Evolutionary conservation across 2,888 invertebrate species (phyloP), one percentile per base, ranked within the genome.

Genomic region (Teleogryllus oceanicus): DNA sequence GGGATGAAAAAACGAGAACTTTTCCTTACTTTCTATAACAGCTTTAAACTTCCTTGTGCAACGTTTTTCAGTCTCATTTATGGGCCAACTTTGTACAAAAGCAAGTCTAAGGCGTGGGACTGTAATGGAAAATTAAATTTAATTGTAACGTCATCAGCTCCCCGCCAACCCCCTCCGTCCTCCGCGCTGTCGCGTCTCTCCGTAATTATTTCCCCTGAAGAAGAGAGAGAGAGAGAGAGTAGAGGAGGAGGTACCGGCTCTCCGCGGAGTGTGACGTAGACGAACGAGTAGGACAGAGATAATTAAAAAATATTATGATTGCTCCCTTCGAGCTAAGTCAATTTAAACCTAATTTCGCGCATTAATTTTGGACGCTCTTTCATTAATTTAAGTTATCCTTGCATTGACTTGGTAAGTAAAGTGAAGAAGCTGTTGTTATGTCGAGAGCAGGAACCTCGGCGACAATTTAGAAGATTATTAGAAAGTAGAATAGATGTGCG

Each of bases 71-170:
- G 51, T 76, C 50, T 76, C 79, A 79, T 62, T 79, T 79, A 79
- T 62, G 77, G 74, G 62, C 62, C 21, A 79, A 79, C 79, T 79
- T 79, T 62, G 74, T 37, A 77, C 49, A 79, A 79, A 76, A 79
- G 76, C 79, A 79, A 51, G 74, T 79, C 62, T 49, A 79, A 76
- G 74, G 62, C 76, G 50, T 37, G 37, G 37, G 37, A 37, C 37
- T 37, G 37, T 79, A 79, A 79, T 77, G 77, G 79, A 79, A 79
- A 77, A 79, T 79, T 79, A 79, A 79, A 20, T 76, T 79, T 77
- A 79, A 79, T 75, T 81, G 79, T 79, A 49, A 81, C 76, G 81
- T 78, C 79, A 78, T 77, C 79, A 76, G 62, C 62, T 16, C 62
- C 62, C n/a, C 62, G 13, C 16, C 62, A 0, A 16, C n/a, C 62